phyloP scores from a whole-genome alignment of 2,113 vertebrate genomes.

The Talpa occidentalis region DNA sequence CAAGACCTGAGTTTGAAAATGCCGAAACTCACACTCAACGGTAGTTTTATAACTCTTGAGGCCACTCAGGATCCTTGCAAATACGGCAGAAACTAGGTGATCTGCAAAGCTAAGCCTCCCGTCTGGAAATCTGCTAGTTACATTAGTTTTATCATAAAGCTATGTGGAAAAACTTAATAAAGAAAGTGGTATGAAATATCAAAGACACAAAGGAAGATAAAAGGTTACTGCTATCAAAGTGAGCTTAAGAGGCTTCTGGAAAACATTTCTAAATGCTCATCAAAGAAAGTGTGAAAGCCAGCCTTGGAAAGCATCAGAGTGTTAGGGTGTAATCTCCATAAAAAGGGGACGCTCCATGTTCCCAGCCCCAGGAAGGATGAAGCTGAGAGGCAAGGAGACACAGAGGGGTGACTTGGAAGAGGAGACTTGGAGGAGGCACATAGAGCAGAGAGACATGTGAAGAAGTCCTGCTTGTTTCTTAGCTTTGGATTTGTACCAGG shows the following conservation, averaged over 20 bases:
- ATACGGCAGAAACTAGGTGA: background rate
- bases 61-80: background rate
- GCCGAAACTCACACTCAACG: background rate
- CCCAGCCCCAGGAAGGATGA: too few species aligned
- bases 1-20: background rate
- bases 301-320: background rate
- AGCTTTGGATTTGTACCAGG: too few species aligned
- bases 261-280: slow-evolving; percentile 33
- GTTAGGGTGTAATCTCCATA: too few species aligned
- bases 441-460: too few species aligned
- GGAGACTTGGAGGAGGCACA: too few species aligned
- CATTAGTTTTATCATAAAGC: slow-evolving; percentile 20
- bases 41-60: background rate
- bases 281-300: slow-evolving; percentile 38
- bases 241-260: background rate
- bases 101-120: background rate
- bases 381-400: too few species aligned
- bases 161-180: background rate
- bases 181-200: slow-evolving; percentile 20
- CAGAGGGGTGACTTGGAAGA: too few species aligned
- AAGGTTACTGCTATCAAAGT: background rate
- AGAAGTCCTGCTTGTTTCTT: too few species aligned
- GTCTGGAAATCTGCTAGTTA: background rate
- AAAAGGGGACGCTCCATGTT: too few species aligned
- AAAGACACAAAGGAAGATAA: background rate